Conservation (phyloP, 1,140 invertebrate species). For the Drosophila paulistorum region DNA sequence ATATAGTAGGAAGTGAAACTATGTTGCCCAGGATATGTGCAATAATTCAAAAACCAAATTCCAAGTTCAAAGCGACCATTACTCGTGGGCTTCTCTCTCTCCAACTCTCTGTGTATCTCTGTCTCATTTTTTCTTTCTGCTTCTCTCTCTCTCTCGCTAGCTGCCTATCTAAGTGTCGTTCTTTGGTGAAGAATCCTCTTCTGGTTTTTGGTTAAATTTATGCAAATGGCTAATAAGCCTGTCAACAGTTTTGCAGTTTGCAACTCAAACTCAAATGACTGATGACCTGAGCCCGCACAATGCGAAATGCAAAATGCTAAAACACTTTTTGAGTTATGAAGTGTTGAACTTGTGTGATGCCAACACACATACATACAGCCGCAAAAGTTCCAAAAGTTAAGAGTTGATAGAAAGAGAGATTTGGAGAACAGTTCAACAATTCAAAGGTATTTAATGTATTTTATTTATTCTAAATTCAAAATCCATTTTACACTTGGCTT, state of each 20-base stretch:
- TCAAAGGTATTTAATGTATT: background rate
- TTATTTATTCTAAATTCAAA: too few species aligned
- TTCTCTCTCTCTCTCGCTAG: constrained; percentile 12
- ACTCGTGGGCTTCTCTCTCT: constrained; percentile 55
- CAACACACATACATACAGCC: constrained; percentile 34
- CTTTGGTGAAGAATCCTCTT: constrained; percentile 1
- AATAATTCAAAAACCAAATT: constrained; percentile 81
- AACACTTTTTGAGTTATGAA: constrained; percentile 72
- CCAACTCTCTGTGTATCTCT: constrained; percentile 20
- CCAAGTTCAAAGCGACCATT: constrained; percentile 83
- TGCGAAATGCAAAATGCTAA: constrained; percentile 31
- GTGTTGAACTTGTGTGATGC: constrained; percentile 57
- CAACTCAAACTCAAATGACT: constrained; percentile 53
- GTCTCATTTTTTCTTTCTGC: constrained; percentile 18
- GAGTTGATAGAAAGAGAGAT: background rate
- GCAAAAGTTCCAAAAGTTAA: constrained; percentile 29
- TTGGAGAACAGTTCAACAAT: background rate
- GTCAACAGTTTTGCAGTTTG: constrained; percentile 77
- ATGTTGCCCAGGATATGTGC: constrained; percentile 77
- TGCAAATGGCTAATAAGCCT: constrained; percentile 82
- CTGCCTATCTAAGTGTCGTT: background rate
- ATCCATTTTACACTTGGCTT: too few species aligned
- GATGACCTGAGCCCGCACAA: constrained; percentile 51
- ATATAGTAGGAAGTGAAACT: constrained; percentile 72
- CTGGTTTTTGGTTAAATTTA: constrained; percentile 60